A percentile compares a stretch with the other conserved stretches of the same genome.
These are phyloP conservation scores for Neotoma lepida DNA, from an alignment of 2,113 vertebrate genomes.

Conservation along the genomic window DNA sequence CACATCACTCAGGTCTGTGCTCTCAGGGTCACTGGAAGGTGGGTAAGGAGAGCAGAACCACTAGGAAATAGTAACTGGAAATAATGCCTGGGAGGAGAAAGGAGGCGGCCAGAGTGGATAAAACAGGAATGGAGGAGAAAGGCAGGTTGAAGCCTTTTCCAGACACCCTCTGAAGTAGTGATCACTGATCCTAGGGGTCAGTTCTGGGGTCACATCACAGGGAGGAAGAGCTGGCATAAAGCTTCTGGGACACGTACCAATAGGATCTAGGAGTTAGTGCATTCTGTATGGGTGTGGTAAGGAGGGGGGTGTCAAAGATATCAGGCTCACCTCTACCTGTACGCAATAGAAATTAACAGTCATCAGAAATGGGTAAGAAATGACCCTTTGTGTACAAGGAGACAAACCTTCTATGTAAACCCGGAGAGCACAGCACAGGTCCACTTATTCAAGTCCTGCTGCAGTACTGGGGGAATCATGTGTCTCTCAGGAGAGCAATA, in stretches of 20 bases:
- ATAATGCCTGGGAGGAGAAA: conserved; percentile 23
- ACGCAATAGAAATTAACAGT: conserved; percentile 73
- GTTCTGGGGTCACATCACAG: neutral
- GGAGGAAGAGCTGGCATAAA: neutral
- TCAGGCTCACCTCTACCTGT: conserved; percentile 54
- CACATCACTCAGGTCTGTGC: conserved; percentile 14
- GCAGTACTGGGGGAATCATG: conserved; percentile 40
- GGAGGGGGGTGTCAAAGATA: neutral
- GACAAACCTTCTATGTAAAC: conserved; percentile 35
- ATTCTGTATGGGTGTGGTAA: neutral
- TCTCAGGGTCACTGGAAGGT: conserved; percentile 66
- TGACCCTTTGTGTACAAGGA: conserved; percentile 25
- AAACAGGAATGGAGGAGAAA: conserved; percentile 30
- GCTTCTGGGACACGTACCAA: neutral
- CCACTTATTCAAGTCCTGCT: conserved; percentile 52
- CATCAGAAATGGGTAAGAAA: conserved; percentile 59
- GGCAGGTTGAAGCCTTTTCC: conserved; percentile 32
- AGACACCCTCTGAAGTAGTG: neutral
- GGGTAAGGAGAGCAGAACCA: conserved; percentile 48
- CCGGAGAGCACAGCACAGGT: conserved; percentile 68
- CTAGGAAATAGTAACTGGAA: conserved; percentile 1
- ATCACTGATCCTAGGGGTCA: conserved; percentile 18
- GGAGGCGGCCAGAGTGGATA: neutral
- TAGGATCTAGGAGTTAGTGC: conserved; percentile 23
- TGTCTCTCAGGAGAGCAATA: neutral